These are phyloP conservation scores for Phengaris arion DNA, from an alignment of 2,888 invertebrate species.

Conservation along the genomic window DNA sequence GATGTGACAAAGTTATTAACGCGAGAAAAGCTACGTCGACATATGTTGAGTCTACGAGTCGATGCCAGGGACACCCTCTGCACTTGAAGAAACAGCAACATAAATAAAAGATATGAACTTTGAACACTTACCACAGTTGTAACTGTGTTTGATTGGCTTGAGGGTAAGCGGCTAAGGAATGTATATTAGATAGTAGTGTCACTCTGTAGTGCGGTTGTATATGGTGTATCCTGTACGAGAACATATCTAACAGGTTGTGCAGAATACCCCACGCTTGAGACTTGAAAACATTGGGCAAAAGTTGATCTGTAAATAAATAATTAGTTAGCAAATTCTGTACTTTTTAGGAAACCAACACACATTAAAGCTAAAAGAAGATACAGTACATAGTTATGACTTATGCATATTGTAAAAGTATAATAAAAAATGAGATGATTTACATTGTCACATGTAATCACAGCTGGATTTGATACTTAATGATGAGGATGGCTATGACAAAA, in stretches of 20 bases:
- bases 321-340: too few relatives aligned
- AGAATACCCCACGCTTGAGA: constrained; percentile 96
- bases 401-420: too few relatives aligned
- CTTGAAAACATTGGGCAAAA: constrained; percentile 94
- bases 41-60: too few relatives aligned
- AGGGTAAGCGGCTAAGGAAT: constrained; percentile 93
- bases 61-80: too few relatives aligned
- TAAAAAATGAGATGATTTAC: too few relatives aligned
- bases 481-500: neutral
- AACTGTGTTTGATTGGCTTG: constrained; percentile 97
- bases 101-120: constrained; percentile 33
- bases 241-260: constrained; percentile 97
- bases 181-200: constrained; percentile 93
- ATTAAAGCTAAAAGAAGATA: too few relatives aligned
- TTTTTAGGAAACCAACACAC: too few relatives aligned
- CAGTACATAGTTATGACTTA: too few relatives aligned
- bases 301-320: constrained; percentile 80
- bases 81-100: too few relatives aligned
- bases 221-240: constrained; percentile 96
- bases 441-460: neutral
- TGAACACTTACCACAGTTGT: constrained; percentile 86
- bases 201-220: constrained; percentile 97
- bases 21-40: too few relatives aligned
- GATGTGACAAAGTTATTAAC: too few relatives aligned
- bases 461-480: neutral